These are phyloP conservation scores for Salticus scenicus DNA, from an alignment of 2,888 invertebrate genomes.

Conservation along the genomic window DNA sequence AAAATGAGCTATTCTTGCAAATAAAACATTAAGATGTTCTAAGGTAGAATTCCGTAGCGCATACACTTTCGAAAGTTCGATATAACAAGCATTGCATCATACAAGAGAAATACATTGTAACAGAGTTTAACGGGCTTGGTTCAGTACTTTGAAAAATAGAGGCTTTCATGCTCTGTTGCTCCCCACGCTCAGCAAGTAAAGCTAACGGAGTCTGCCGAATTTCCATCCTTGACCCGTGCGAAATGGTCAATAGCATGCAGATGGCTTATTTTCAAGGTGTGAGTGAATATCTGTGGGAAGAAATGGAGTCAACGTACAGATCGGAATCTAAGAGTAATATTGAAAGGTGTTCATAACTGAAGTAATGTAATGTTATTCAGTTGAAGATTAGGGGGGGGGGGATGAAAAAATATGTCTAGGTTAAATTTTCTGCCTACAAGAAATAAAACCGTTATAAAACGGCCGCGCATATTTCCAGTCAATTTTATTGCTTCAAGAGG, in stretches of 20 bases:
- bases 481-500: too few relatives aligned
- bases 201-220: not conserved
- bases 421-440: too few relatives aligned
- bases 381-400: too few relatives aligned
- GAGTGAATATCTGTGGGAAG: constrained; percentile 3
- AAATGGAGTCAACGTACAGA: constrained; percentile 12
- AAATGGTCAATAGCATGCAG: constrained; percentile 12
- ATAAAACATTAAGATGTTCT: too few relatives aligned
- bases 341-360: too few relatives aligned
- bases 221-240: not conserved
- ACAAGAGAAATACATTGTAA: not conserved
- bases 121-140: not conserved
- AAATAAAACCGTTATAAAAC: too few relatives aligned
- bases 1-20: too few relatives aligned
- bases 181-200: not conserved
- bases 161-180: not conserved
- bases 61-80: too few relatives aligned
- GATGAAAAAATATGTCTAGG: too few relatives aligned
- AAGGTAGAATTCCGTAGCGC: too few relatives aligned
- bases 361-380: too few relatives aligned
- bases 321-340: not conserved
- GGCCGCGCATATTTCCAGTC: too few relatives aligned
- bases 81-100: not conserved
- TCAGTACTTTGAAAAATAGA: not conserved
- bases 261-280: not conserved